Evolutionary conservation across 2,113 vertebrate genomes (phyloP).

Genomic region (Parotia lawesii): DNA sequence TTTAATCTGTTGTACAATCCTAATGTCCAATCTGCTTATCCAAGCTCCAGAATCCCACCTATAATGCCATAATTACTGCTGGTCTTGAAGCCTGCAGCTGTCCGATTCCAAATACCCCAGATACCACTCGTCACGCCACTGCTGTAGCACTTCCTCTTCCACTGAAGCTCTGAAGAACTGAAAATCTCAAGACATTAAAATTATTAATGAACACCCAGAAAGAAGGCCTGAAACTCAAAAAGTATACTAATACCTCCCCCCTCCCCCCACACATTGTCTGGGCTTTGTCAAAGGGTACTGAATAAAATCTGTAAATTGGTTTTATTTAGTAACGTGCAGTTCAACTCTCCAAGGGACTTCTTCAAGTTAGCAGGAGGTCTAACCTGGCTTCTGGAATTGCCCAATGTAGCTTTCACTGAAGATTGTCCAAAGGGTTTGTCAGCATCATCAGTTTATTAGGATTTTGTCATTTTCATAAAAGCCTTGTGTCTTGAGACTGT

Average conservation of each 20-base stretch:
- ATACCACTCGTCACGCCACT: rapidly evolving
- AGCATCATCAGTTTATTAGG: background rate
- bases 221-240: background rate
- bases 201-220: background rate
- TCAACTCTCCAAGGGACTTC: background rate
- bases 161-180: background rate
- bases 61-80: background rate
- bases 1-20: background rate
- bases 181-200: background rate
- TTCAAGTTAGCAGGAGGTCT: background rate
- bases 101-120: background rate
- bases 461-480: constrained; percentile 22
- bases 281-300: background rate
- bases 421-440: background rate
- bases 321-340: background rate
- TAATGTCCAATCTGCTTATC: background rate
- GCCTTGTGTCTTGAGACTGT: background rate
- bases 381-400: background rate
- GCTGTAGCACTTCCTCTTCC: background rate
- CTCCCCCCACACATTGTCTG: rapidly evolving
- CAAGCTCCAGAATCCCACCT: background rate
- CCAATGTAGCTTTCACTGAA: background rate
- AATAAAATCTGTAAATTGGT: background rate
- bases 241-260: background rate
- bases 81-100: background rate